Evolutionary conservation across 2,888 invertebrate species (phyloP), one percentile per base, ranked within the genome.

Genomic region (Actias luna): DNA sequence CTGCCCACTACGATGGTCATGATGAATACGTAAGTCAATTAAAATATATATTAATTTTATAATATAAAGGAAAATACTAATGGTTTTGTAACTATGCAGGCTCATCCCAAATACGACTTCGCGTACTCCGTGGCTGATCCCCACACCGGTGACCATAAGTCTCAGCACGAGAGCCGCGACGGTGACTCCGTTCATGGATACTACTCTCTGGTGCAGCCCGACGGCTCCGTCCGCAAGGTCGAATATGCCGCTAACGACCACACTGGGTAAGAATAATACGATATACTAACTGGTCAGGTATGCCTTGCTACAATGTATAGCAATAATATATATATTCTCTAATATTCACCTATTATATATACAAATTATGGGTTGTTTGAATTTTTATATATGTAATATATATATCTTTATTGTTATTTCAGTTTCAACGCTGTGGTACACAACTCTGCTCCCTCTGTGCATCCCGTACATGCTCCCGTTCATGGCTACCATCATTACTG

Each of bases 201-300:
- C 42, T 42, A 42, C 42, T 42, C 90, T 2, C 81, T 93, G 63
- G 87, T 92, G 61, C 93, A 93, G 78, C 92, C 93, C 61, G 93
- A 93, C 68, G 93, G 93, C 69, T 92, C 92, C 71, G 84, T 90
- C 58, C 91, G 93, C 70, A 91, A 92, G 68, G 94, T 94, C 63
- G 88, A 93, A 65, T 94, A 94, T 84, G 89, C 92, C 67, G 93
- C 93, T 72, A 93, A 93, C 66, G 93, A 91, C 69, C 91, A 93
- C 78, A 89, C 88, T 63, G 93, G 93, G 84, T 93, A 55, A 29
- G 55, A n/a, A n/a, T n/a, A n/a, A n/a, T n/a, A n/a, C n/a, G n/a
- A n/a, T n/a, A n/a, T n/a, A n/a, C n/a, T n/a, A n/a, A n/a, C n/a
- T n/a, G n/a, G n/a, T n/a, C n/a, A n/a, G n/a, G n/a, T n/a, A n/a